These are phyloP conservation scores for Antheraea pernyi DNA, from an alignment of 1,140 invertebrate species.

Conservation along the genomic window DNA sequence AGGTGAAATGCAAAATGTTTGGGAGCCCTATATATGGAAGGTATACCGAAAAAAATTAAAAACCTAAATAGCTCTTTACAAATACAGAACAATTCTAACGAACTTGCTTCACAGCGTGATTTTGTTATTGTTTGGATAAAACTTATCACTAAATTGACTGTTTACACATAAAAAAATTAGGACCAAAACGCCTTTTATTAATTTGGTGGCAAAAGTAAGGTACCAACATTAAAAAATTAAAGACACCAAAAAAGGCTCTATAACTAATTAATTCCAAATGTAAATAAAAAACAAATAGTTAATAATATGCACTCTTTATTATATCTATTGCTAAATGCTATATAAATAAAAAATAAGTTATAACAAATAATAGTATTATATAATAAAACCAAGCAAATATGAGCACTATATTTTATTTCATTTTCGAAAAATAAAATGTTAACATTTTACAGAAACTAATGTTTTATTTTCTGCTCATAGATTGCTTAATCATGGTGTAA, in stretches of 20 bases:
- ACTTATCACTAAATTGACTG: too few species aligned
- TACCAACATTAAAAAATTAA: too few species aligned
- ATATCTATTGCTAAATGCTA: conserved; percentile 59
- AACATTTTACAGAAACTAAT: neutral
- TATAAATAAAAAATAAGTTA: conserved; percentile 72
- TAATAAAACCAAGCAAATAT: conserved; percentile 32
- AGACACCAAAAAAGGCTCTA: neutral
- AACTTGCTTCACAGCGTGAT: too few species aligned
- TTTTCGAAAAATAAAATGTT: neutral
- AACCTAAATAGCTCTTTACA: too few species aligned
- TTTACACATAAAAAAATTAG: too few species aligned
- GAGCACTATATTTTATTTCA: conserved; percentile 20
- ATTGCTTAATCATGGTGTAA: neutral
- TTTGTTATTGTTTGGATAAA: too few species aligned
- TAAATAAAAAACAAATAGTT: conserved; percentile 38
- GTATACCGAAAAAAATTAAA: too few species aligned
- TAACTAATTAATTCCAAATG: neutral
- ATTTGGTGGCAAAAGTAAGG: too few species aligned
- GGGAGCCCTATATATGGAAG: too few species aligned
- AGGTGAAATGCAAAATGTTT: too few species aligned
- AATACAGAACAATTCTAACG: too few species aligned
- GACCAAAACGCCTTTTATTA: too few species aligned
- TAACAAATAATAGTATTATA: conserved; percentile 52
- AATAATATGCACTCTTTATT: conserved; percentile 60
- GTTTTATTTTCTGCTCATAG: neutral